Base-by-base conservation (phyloP, 1,140 invertebrate genomes). In the Pachyrhynchus sulphureomaculatus region DNA sequence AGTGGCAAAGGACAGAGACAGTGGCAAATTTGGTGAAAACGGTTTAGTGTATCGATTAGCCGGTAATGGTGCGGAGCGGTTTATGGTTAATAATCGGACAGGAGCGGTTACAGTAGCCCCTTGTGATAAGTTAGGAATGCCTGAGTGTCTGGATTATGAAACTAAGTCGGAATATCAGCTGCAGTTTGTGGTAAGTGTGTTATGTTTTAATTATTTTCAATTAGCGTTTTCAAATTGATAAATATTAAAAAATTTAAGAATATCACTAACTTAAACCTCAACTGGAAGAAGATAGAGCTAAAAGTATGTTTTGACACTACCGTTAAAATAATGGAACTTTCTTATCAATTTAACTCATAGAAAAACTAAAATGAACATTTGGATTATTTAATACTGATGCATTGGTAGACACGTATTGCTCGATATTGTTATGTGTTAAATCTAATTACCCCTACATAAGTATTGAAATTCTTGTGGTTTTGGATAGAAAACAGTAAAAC, bases 61-160 rank as follows among this genome's bases (percentile, higher is more conserved):
- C n/a, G 93, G 93, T 6, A 87, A 87, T 66, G 92, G 91, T 0
- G 84, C 88, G 2, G 88, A 94, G 68, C 83, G 89, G 72, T 97
- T 97, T 79, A 70, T 77, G 0, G 89, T 96, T 17, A 86, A 95
- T 73, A 84, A 84, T 52, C 83, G 84, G 55, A 90, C 88, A 15
- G 94, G 94, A 32, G 83, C 84, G 2, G 91, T 97, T 48, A 88
- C 86, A 0, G 90, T 96, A 0, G 89, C 87, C 4, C 75, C 83
- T 6, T 98, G 95, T 75, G 72, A 78, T n/a, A 81, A 80, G 0
- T 84, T 83, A 1, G 86, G 85, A 29, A 73, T 69, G 15, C 73
- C 77, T 0, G 83, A 83, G 0, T 97, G 95, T 74, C 78, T 96
- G 1, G 93, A 97, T 79, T 96, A 86, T 73, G 95, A 96, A 78